Evolutionary conservation across 2,113 vertebrate species (phyloP), one percentile per base, ranked within the genome.

Genomic region (Cephalophus harveyi): DNA sequence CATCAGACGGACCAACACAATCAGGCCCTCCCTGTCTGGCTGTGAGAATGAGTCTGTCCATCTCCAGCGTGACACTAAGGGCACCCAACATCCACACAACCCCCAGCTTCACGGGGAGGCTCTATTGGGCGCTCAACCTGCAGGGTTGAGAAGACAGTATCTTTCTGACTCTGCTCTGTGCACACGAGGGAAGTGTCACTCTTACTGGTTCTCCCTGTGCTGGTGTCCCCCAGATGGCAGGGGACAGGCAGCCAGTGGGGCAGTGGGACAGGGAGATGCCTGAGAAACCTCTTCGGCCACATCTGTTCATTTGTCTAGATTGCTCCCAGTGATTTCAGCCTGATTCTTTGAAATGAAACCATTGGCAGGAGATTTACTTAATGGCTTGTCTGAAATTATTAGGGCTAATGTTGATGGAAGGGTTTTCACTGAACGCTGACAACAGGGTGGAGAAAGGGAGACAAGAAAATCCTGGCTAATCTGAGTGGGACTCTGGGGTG

Each of bases 1-100:
- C 25, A 36, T 46, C 27, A 27, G 74, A 84, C 0, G 0, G 4
- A 9, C 0, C 0, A 2, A 30, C 23, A 3, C 17, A 7, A 19
- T 9, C 2, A 0, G 1, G 46, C 50, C 46, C 3, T 1, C 11
- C 30, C 50, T 7, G 11, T n/a, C 81, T 23, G 5, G 52, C 21
- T 4, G 1, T 40, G 60, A 59, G 55, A 57, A 33, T 11, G 1
- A 7, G 33, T 21, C 28, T 43, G 46, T 27, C 74, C 59, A 48
- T 13, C 36, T 57, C 64, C 46, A 60, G 50, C 1, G 0, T 0
- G 14, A 21, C 15, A 11, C 89, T 28, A 27, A 83, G 13, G 25
- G 76, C 85, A 59, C 43, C 67, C 2, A 48, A 83, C 76, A 33
- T 30, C 57, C 55, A 4, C 15, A 6, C 6, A 0, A 40, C 27